These are phyloP conservation scores for Acropternis orthonyx DNA, from an alignment of 2,797 vertebrate species.

Conservation along the genomic window DNA sequence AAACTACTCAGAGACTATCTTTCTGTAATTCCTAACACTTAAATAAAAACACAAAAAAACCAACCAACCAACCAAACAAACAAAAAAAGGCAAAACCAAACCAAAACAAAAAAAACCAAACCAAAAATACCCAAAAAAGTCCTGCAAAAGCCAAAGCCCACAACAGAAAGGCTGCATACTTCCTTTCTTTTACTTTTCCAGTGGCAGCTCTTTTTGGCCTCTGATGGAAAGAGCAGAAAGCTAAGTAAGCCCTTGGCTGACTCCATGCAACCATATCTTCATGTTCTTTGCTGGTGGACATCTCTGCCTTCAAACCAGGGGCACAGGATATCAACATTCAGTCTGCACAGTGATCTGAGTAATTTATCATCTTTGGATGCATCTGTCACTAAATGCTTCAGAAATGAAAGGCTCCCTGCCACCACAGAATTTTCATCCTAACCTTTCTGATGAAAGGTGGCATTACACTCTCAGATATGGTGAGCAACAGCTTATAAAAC, in stretches of 20 bases:
- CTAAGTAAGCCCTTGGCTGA: neutral
- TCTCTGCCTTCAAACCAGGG: neutral
- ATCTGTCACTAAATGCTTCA: neutral
- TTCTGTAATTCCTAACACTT: neutral
- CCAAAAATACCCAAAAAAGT: neutral
- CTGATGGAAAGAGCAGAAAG: neutral
- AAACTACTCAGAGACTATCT: neutral
- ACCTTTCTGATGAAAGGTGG: neutral
- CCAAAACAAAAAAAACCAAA: too few relatives aligned
- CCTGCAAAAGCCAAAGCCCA: accelerated
- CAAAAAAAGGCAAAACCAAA: too few relatives aligned
- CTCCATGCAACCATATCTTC: neutral
- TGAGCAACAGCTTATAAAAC: neutral
- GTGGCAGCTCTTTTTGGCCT: neutral
- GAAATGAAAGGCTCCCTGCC: neutral
- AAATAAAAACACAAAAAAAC: neutral
- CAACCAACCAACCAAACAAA: neutral
- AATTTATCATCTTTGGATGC: neutral
- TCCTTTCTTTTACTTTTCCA: neutral
- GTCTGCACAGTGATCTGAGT: neutral
- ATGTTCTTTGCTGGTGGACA: neutral
- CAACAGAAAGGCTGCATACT: neutral
- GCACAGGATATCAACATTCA: neutral
- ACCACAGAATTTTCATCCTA: neutral
- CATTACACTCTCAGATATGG: neutral